phyloP scores from a whole-genome alignment of 2,113 vertebrate species.

The Pituophis catenifer region DNA sequence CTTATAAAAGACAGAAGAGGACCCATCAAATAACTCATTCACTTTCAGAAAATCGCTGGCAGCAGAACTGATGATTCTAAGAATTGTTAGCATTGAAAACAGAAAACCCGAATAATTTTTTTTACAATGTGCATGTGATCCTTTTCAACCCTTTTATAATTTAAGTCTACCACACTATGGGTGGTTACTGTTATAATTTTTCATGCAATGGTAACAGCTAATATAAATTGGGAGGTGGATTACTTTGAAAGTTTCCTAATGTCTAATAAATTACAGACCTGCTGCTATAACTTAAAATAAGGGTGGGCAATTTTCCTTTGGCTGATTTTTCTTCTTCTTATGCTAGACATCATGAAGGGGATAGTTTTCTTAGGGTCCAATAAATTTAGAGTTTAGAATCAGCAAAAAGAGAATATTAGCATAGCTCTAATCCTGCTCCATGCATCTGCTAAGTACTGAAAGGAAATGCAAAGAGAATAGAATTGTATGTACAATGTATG shows the following conservation, averaged over 20 bases:
- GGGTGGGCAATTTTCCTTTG: neutral
- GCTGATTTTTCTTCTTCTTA: neutral
- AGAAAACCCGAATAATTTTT: neutral
- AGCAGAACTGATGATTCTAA: neutral
- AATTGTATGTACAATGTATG: neutral
- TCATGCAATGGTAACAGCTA: neutral
- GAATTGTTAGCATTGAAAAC: neutral
- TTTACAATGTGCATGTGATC: neutral
- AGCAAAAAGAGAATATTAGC: neutral
- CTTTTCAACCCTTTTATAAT: neutral
- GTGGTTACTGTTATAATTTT: neutral
- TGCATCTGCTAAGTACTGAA: neutral
- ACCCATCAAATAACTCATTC: neutral
- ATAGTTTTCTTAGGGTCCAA: neutral
- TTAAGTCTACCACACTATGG: neutral
- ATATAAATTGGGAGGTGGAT: neutral
- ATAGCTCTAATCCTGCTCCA: neutral
- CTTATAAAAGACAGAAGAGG: neutral
- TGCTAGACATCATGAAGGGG: neutral
- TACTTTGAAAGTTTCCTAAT: neutral
- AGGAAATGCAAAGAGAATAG: neutral
- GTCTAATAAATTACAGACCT: neutral
- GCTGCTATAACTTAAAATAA: neutral
- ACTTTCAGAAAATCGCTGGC: neutral
- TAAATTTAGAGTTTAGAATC: neutral